Percentiles rank a stretch among this genome's conserved stretches.
phyloP scores from a whole-genome alignment of 2,113 vertebrate genomes.

The Arothron firmamentum region DNA sequence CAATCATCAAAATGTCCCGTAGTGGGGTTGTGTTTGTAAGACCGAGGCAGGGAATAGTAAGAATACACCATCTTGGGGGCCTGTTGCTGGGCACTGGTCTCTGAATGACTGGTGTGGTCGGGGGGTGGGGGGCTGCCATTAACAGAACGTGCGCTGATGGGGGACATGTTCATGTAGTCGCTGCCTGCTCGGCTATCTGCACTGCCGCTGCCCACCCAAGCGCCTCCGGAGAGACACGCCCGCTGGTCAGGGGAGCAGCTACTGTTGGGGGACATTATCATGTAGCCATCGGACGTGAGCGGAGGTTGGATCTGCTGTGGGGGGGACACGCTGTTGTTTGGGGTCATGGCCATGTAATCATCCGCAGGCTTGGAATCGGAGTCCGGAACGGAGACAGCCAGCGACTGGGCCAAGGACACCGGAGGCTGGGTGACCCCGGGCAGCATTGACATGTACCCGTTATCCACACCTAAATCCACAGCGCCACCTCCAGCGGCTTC shows the following conservation, averaged over 20 bases:
- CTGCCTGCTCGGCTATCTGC: constrained; percentile 66
- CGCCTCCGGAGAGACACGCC: constrained; percentile 46
- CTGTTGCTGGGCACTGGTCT: constrained; percentile 60
- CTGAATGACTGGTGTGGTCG: constrained; percentile 42
- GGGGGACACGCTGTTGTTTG: constrained; percentile 75
- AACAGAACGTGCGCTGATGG: constrained; percentile 71
- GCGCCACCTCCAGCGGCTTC: constrained; percentile 38
- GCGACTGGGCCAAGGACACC: constrained; percentile 55
- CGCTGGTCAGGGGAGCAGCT: constrained; percentile 79
- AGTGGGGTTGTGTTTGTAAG: constrained; percentile 71
- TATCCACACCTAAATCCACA: constrained; percentile 62
- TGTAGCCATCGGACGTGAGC: constrained; percentile 73
- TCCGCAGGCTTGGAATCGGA: constrained; percentile 63
- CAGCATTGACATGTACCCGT: constrained; percentile 78
- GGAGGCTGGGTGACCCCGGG: constrained; percentile 72
- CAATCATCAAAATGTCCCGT: constrained; percentile 64
- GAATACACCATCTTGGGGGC: constrained; percentile 76
- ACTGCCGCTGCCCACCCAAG: constrained; percentile 70
- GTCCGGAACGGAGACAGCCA: constrained; percentile 65
- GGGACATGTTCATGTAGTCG: constrained; percentile 85
- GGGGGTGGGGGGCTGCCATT: constrained; percentile 67
- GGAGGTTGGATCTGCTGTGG: constrained; percentile 71
- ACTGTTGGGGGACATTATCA: constrained; percentile 79
- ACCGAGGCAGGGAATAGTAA: constrained; percentile 75
- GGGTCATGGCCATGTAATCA: constrained; percentile 80